Percentiles rank a stretch among this genome's conserved stretches.
Conservation (phyloP, 2,888 invertebrate species). For the Ditylenchus weischeri region DNA sequence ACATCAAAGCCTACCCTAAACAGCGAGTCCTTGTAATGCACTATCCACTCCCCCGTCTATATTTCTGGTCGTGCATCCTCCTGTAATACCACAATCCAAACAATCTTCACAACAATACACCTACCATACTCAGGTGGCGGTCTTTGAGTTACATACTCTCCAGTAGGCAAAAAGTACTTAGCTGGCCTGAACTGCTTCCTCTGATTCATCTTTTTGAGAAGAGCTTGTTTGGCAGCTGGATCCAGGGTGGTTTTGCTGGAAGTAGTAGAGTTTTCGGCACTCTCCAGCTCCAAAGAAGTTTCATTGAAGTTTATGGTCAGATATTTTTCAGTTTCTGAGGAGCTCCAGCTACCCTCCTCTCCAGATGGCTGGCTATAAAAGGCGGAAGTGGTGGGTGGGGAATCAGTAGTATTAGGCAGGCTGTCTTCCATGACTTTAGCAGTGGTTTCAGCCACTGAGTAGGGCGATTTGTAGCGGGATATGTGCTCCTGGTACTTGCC, state of each 20-base stretch:
- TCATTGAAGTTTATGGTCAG: conserved; percentile 1
- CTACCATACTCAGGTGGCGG: conserved; percentile 25
- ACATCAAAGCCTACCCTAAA: conserved; percentile 30
- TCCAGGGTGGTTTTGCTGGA: conserved; percentile 7
- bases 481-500: conserved; percentile 7
- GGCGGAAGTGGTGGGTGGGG: not conserved
- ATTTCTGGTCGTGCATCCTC: conserved; percentile 41
- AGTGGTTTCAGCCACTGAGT: not conserved
- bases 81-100: conserved; percentile 22
- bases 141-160: conserved; percentile 26
- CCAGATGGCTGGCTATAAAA: not conserved
- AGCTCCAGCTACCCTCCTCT: not conserved
- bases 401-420: too few species aligned
- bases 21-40: conserved; percentile 37
- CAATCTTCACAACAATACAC: not conserved
- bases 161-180: conserved; percentile 19
- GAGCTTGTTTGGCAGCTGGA: conserved; percentile 4
- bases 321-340: conserved; percentile 3
- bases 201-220: conserved; percentile 12
- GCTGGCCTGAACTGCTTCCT: conserved; percentile 1
- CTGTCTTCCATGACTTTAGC: not conserved
- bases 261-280: not conserved
- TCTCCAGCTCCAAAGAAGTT: not conserved
- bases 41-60: conserved; percentile 47
- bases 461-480: conserved; percentile 1